A percentile compares a stretch with the other conserved stretches of the same genome.
phyloP scores from a whole-genome alignment of 2,797 vertebrate species.

The Anas flavirostris region DNA sequence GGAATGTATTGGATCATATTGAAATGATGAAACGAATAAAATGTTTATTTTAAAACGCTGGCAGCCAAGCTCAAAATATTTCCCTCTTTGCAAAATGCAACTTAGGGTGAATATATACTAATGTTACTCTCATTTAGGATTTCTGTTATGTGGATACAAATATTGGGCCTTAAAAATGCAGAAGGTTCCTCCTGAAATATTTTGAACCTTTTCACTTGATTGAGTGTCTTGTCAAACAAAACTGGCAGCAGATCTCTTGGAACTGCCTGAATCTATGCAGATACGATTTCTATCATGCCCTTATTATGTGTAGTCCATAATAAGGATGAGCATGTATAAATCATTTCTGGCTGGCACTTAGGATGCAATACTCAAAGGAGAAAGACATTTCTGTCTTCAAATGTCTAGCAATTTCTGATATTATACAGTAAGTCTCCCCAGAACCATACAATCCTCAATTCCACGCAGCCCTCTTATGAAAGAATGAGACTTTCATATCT shows the following conservation, averaged over 20 bases:
- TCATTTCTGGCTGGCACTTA: constrained; percentile 80
- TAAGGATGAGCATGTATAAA: constrained; percentile 82
- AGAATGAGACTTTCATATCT: constrained; percentile 74
- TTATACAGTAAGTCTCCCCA: constrained; percentile 71
- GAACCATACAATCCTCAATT: constrained; percentile 71
- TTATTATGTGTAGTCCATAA: constrained; percentile 84
- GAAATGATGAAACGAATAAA: constrained; percentile 43
- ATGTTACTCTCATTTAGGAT: constrained; percentile 67
- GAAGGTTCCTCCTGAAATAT: constrained; percentile 75
- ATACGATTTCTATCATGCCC: constrained; percentile 83
- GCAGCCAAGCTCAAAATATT: constrained; percentile 38
- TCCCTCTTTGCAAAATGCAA: constrained; percentile 40
- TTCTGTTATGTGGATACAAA: constrained; percentile 72
- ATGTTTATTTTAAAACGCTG: constrained; percentile 15
- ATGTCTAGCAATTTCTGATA: constrained; percentile 77
- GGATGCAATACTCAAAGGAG: constrained; percentile 81
- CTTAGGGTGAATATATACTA: constrained; percentile 56
- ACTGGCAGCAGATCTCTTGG: constrained; percentile 79
- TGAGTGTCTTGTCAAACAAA: constrained; percentile 84
- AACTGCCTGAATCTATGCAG: constrained; percentile 84
- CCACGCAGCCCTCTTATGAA: constrained; percentile 59
- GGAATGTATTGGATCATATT: not conserved
- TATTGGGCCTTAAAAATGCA: constrained; percentile 70
- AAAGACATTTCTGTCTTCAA: constrained; percentile 79
- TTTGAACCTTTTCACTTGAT: constrained; percentile 80